These are phyloP conservation scores for Callocephalon fimbriatum DNA, from an alignment of 2,113 vertebrate genomes.

Conservation along the genomic window DNA sequence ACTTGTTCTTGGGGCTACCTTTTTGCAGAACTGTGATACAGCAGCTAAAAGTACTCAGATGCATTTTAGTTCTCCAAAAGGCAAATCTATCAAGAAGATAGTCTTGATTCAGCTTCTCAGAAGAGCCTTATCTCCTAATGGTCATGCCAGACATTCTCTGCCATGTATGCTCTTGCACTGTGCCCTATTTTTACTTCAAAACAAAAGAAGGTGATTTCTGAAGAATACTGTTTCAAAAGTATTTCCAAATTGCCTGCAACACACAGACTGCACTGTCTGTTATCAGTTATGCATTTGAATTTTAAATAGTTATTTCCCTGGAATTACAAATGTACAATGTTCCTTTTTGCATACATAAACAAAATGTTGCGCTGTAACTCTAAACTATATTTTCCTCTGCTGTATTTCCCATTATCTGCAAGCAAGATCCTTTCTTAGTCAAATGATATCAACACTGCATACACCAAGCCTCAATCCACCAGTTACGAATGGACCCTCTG, in stretches of 20 bases:
- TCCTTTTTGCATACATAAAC: neutral
- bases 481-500: neutral
- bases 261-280: neutral
- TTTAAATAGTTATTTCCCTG: slow-evolving; percentile 9
- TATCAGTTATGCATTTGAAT: neutral
- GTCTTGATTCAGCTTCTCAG: neutral
- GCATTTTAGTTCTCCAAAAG: neutral
- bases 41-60: neutral
- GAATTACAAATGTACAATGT: neutral
- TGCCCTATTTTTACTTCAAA: neutral
- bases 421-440: neutral
- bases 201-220: neutral
- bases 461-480: neutral
- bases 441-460: neutral
- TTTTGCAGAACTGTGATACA: neutral
- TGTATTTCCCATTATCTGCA: neutral
- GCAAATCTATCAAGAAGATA: neutral
- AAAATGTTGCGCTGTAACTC: neutral
- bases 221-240: neutral
- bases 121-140: neutral
- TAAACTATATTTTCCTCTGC: neutral
- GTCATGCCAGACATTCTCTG: neutral
- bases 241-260: neutral
- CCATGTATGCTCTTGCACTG: neutral
- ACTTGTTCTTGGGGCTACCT: neutral